phyloP scores from a whole-genome alignment of 2,113 vertebrate species.

The Ctenomys sociabilis region DNA sequence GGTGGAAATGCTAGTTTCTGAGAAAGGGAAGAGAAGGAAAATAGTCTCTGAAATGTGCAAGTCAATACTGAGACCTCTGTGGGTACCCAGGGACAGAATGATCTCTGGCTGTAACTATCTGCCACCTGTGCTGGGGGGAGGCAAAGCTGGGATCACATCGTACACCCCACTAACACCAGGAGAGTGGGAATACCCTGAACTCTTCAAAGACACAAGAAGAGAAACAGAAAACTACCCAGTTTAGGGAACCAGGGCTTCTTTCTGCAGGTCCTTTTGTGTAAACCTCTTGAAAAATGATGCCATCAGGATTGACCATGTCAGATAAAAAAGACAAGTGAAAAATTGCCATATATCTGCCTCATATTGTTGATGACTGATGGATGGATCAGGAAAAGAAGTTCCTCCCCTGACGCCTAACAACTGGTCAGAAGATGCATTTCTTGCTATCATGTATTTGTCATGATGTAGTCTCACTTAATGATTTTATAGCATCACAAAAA shows the following conservation, averaged over 20 bases:
- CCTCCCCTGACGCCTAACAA: not conserved
- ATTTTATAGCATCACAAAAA: not conserved
- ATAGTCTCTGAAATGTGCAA: not conserved
- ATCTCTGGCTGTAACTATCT: not conserved
- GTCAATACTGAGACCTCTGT: not conserved
- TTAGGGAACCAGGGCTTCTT: not conserved
- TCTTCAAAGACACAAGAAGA: not conserved
- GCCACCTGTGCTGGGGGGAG: not conserved
- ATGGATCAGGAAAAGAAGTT: not conserved
- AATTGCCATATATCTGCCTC: not conserved
- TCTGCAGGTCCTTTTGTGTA: not conserved
- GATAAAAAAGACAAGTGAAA: slow-evolving; percentile 8
- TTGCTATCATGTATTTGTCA: not conserved
- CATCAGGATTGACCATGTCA: not conserved
- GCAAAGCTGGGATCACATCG: not conserved
- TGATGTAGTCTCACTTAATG: not conserved
- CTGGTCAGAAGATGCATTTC: not conserved
- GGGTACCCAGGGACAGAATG: not conserved
- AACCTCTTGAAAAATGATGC: not conserved
- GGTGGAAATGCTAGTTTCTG: not conserved
- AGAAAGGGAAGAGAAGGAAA: not conserved
- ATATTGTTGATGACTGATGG: not conserved
- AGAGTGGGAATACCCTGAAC: not conserved
- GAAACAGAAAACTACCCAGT: not conserved
- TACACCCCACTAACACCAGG: not conserved